phyloP scores from a whole-genome alignment of 2,113 vertebrate genomes.

The Nothocercus nigrocapillus region DNA sequence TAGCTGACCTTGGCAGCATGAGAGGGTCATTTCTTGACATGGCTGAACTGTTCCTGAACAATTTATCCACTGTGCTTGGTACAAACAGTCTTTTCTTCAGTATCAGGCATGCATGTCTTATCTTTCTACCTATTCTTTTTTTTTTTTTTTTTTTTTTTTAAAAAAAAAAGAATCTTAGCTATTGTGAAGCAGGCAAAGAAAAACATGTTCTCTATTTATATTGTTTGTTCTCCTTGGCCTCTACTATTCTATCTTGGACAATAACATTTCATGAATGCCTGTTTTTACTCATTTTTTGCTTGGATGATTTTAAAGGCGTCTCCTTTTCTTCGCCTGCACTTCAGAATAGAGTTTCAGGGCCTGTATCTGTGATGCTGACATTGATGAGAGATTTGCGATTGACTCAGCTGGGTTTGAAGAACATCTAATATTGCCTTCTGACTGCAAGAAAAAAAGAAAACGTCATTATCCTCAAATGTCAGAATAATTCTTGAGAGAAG shows the following conservation, averaged over 20 bases:
- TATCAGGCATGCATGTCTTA: slow-evolving; percentile 73
- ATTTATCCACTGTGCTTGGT: slow-evolving; percentile 67
- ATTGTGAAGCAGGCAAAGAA: slow-evolving; percentile 64
- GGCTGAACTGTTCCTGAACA: slow-evolving; percentile 77
- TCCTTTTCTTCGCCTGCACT: not conserved
- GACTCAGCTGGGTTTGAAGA: not conserved
- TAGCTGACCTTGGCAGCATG: slow-evolving; percentile 70
- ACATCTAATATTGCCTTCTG: not conserved
- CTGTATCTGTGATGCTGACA: not conserved
- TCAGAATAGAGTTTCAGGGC: not conserved
- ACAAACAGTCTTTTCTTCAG: slow-evolving; percentile 77
- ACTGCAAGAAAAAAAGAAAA: not conserved
- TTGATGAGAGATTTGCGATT: not conserved
- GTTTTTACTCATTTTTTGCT: not conserved
- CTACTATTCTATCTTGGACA: slow-evolving; percentile 43
- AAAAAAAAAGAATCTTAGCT: slow-evolving; percentile 49
- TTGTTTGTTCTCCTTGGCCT: slow-evolving; percentile 19
- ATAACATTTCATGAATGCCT: slow-evolving; percentile 42
- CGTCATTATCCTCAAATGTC: not conserved
- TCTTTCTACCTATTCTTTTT: slow-evolving; percentile 69
- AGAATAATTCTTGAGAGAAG: not conserved
- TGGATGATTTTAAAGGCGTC: slow-evolving; percentile 20
- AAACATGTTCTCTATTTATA: slow-evolving; percentile 46
- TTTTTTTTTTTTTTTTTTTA: not conserved
- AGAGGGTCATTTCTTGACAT: slow-evolving; percentile 72